Evolutionary conservation across 2,113 vertebrate species (phyloP), one percentile per base, ranked within the genome.

Genomic region (Nematolebias whitei): DNA sequence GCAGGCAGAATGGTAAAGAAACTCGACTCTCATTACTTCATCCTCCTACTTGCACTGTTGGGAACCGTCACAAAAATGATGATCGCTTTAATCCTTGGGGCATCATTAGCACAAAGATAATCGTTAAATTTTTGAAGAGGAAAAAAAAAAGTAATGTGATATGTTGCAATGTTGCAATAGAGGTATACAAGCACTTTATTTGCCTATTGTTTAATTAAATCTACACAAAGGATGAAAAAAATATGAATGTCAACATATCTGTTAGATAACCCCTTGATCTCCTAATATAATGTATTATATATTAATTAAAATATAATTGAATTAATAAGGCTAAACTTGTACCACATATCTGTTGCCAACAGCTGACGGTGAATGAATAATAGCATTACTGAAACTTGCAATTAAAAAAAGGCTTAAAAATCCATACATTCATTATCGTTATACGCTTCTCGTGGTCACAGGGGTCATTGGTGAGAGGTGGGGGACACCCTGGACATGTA

Each of bases 21-120:
- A 39, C 60, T 18, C 54, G 60, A 58, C 63, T 66, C 59, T 76
- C 79, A 56, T 82, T 78, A 63, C 43, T 54, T 52, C 9, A 20
- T 51, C 63, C 1, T 26, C 45, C 40, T 5, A 23, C 74, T 73
- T 9, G 8, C 19, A 51, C 56, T 74, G 39, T 43, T 55, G 20
- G 55, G 41, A 23, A 68, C 49, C 40, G 58, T 63, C 51, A 54
- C 44, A 29, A 73, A 43, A 24, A 26, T 23, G 22, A 76, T 54
- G 68, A 64, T 65, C 12, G 32, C 24, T 70, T 64, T 50, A 43
- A 49, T 43, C 54, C 60, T 68, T 16, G 24, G 62, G 53, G 66
- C 24, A 16, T 40, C 51, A 23, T 68, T 38, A 43, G 51, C 29
- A 60, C 75, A 80, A 68, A 55, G 40, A 71, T 47, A 52, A 68